Evolutionary conservation across 2,888 invertebrate genomes (phyloP), one percentile per base, ranked within the genome.

Genomic region (Drosophila paucipuncta): DNA sequence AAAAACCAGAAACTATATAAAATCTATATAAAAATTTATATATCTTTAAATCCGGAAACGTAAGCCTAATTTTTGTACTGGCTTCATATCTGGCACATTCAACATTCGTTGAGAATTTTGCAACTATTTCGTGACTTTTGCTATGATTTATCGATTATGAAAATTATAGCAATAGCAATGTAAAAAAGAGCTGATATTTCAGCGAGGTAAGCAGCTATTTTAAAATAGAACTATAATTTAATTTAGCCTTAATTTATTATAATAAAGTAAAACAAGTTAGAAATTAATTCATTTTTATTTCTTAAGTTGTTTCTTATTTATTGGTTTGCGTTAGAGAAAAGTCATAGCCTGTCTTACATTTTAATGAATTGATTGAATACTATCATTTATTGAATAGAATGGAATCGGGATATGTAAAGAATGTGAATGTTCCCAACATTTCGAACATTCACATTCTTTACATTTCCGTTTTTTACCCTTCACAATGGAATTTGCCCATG

Each of bases 41-140:
- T 5, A 5, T 30, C 37, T 7, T 18, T 37, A 18, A 37, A 6
- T 37, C 16, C 37, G 16, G 37, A 37, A 16, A 37, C 6, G 16
- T 37, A 16, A 0, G 16, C 6, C 6, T 16, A 6, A 37, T 7
- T 37, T 18, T 37, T 7, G 18, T 2, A 37, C 2, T 16, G 2
- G 1, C 16, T 18, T n/a, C 41, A 0, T 10, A 41, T 10, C 10
- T 41, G n/a, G n/a, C 3, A 41, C n/a, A 22, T 41, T 10, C n/a
- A 41, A 41, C n/a, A 41, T 22, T n/a, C 4, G 10, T 22, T 4
- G n/a, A 22, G 41, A 1, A 11, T 41, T 10, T 41, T n/a, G n/a
- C n/a, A 2, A 10, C 1, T 2, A 1, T 10, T 41, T 41, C 0
- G n/a, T n/a, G n/a, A 0, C 1, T n/a, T 43, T 43, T 22, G 3